phyloP scores from a whole-genome alignment of 2,797 vertebrate species.

The Aphelocoma californica region DNA sequence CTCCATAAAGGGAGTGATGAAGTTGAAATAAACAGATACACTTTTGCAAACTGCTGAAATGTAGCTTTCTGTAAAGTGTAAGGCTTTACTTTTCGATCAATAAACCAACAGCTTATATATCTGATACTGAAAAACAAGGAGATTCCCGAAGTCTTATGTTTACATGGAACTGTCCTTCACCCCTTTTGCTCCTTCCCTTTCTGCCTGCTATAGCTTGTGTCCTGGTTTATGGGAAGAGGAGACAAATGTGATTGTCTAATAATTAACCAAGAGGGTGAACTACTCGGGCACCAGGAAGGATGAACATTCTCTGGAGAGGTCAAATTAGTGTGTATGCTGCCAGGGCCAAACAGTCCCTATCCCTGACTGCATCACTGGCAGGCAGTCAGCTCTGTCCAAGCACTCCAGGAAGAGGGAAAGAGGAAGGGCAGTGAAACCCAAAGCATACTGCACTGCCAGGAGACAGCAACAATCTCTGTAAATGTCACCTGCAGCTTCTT shows the following conservation, averaged over 20 bases:
- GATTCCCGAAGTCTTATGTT: not conserved
- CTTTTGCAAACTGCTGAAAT: not conserved
- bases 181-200: not conserved
- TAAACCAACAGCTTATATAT: not conserved
- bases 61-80: not conserved
- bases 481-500: not conserved
- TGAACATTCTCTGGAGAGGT: not conserved
- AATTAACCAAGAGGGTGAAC: not conserved
- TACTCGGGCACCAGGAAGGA: not conserved
- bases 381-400: not conserved
- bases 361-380: not conserved
- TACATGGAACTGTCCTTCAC: not conserved
- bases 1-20: not conserved
- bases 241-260: not conserved
- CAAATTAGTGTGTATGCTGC: not conserved
- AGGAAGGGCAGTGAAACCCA: not conserved
- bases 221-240: not conserved
- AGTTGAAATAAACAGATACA: not conserved
- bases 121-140: not conserved
- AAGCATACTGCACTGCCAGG: not conserved
- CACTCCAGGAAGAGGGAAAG: not conserved
- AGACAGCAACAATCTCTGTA: not conserved
- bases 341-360: not conserved
- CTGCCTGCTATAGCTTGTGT: not conserved
- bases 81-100: not conserved